Percentiles rank a stretch among this genome's conserved stretches.
phyloP scores from a whole-genome alignment of 2,888 invertebrate genomes.

The Apomyelois bistriatella region DNA sequence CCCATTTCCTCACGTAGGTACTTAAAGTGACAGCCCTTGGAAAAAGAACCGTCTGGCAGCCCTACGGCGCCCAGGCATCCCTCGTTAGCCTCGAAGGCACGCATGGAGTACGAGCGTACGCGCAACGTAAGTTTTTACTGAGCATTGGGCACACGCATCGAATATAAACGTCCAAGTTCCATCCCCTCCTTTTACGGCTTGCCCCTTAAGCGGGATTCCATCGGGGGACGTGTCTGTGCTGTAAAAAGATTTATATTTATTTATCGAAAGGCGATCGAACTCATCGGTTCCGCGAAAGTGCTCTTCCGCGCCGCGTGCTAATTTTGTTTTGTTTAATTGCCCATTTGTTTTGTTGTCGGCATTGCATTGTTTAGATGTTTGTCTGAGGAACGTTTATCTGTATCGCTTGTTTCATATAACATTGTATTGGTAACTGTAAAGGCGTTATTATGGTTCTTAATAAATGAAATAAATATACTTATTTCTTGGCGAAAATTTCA shows the following conservation, averaged over 20 bases:
- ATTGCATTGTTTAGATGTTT: neutral
- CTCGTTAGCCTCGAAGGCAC: constrained; percentile 41
- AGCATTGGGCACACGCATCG: constrained; percentile 46
- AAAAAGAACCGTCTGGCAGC: constrained; percentile 20
- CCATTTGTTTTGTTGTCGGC: neutral
- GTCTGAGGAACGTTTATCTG: neutral
- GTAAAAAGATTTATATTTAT: constrained; percentile 75
- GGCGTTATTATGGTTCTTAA: too few relatives aligned
- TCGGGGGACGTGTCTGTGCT: constrained; percentile 57
- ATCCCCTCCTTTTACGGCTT: constrained; percentile 65
- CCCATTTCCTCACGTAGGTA: neutral
- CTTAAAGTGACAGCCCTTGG: neutral
- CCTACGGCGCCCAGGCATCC: constrained; percentile 33
- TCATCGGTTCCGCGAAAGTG: constrained; percentile 50
- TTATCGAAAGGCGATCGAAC: constrained; percentile 46
- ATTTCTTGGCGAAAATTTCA: too few relatives aligned
- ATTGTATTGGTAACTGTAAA: too few relatives aligned
- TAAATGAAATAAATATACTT: too few relatives aligned
- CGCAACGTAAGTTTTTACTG: constrained; percentile 71
- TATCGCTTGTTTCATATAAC: too few relatives aligned
- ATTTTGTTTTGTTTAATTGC: constrained; percentile 27
- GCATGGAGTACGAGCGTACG: constrained; percentile 54
- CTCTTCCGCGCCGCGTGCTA: constrained; percentile 45
- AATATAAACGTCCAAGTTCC: constrained; percentile 63
- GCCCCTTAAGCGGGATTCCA: constrained; percentile 69